Conservation (phyloP, 2,113 vertebrate genomes). For the Nesoenas mayeri region DNA sequence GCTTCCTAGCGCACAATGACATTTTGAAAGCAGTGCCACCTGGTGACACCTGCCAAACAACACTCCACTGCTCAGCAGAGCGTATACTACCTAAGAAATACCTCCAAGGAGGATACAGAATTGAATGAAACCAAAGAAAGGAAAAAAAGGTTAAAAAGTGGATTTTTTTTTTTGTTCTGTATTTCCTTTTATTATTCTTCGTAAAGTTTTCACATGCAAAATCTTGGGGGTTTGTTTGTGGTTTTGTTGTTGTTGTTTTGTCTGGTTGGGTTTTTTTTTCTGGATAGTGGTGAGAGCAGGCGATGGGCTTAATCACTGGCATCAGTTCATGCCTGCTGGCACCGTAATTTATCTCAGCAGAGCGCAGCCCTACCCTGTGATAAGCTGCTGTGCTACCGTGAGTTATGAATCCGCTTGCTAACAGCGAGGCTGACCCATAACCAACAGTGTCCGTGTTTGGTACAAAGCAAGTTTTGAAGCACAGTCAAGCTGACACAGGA, state of each 20-base stretch:
- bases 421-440: neutral
- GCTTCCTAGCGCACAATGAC: constrained; percentile 19
- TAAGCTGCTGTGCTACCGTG: neutral
- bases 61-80: constrained; percentile 17
- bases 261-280: neutral
- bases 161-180: neutral
- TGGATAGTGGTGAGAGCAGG: neutral
- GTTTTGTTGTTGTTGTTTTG: no score
- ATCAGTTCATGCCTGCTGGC: constrained; percentile 22
- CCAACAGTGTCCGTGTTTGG: neutral
- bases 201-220: neutral
- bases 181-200: neutral
- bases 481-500: neutral
- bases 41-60: constrained; percentile 67
- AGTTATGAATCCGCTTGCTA: neutral
- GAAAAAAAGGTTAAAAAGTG: neutral
- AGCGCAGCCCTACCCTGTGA: neutral
- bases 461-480: neutral
- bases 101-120: neutral
- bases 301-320: neutral
- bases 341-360: constrained; percentile 23
- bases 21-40: constrained; percentile 66
- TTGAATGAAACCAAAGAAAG: neutral
- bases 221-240: neutral
- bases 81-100: neutral